These are phyloP conservation scores for Cataglyphis livida DNA, from an alignment of 2,888 invertebrate genomes.

Conservation along the genomic window DNA sequence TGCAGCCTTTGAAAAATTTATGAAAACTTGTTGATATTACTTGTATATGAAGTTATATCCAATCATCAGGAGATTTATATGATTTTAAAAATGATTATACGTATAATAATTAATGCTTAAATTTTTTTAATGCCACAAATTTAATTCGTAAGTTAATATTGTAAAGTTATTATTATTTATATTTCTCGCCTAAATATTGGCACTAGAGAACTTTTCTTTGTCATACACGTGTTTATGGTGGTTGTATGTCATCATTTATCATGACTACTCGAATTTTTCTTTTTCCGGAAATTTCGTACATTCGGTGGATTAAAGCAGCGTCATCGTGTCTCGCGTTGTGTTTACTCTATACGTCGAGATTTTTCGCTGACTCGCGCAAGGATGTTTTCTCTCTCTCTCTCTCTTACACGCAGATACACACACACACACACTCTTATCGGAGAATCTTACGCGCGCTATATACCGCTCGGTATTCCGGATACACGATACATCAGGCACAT, in stretches of 20 bases:
- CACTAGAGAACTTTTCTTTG: not conserved
- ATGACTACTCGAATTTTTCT: not conserved
- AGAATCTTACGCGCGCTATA: conserved; percentile 37
- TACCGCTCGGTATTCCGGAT: conserved; percentile 44
- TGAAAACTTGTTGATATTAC: not conserved
- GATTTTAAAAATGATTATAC: not conserved
- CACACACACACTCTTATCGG: not conserved
- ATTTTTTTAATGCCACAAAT: not conserved
- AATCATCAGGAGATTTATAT: not conserved
- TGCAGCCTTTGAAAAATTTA: conserved; percentile 34
- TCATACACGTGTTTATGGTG: not conserved
- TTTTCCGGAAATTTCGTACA: not conserved
- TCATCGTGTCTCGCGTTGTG: conserved; percentile 22
- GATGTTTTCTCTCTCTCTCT: not conserved
- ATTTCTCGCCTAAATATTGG: not conserved
- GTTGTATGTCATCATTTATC: conserved; percentile 1
- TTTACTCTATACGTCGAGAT: conserved; percentile 24
- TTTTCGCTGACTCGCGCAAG: conserved; percentile 32
- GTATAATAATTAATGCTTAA: not conserved
- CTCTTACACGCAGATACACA: not conserved
- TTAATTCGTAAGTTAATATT: not conserved
- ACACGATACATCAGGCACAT: conserved; percentile 48
- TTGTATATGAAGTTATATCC: not conserved
- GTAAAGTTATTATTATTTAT: not conserved
- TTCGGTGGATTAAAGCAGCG: conserved; percentile 15